phyloP scores from a whole-genome alignment of 2,113 vertebrate species.

The Xenus cinereus region DNA sequence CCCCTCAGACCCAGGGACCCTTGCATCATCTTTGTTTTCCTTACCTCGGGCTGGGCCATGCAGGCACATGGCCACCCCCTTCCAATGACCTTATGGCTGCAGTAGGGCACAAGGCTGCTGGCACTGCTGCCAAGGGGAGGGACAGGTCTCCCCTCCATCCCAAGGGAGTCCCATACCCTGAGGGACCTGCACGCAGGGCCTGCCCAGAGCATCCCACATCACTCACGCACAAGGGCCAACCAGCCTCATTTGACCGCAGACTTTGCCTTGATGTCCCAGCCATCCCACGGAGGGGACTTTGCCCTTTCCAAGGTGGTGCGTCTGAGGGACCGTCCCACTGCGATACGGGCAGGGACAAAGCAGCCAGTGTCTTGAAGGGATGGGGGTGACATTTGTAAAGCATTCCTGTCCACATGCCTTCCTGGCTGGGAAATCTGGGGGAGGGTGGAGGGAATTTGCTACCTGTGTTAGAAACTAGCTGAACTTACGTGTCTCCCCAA shows the following conservation, averaged over 20 bases:
- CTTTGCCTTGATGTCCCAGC: not conserved
- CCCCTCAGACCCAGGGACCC: not conserved
- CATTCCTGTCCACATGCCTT: conserved; percentile 23
- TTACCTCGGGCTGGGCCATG: not conserved
- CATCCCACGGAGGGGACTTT: not conserved
- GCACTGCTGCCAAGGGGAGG: not conserved
- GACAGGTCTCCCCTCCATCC: not conserved
- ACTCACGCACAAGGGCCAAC: not conserved
- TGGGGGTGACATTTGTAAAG: not conserved
- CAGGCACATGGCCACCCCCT: not conserved
- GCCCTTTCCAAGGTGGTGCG: not conserved
- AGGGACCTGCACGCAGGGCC: not conserved
- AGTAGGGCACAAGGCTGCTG: not conserved
- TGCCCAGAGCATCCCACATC: not conserved
- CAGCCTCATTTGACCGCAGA: not conserved
- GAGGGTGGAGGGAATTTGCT: conserved; percentile 17
- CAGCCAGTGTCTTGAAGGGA: not conserved
- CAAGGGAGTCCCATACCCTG: not conserved
- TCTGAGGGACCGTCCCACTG: not conserved
- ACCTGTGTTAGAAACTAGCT: conserved; percentile 54
- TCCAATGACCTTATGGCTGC: not conserved
- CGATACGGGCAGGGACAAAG: not conserved
- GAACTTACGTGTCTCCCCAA: not conserved
- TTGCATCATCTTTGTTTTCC: not conserved
- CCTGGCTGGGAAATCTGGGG: conserved; percentile 13